These are phyloP conservation scores for Lepus timidus DNA, from an alignment of 2,113 vertebrate species.

Conservation along the genomic window DNA sequence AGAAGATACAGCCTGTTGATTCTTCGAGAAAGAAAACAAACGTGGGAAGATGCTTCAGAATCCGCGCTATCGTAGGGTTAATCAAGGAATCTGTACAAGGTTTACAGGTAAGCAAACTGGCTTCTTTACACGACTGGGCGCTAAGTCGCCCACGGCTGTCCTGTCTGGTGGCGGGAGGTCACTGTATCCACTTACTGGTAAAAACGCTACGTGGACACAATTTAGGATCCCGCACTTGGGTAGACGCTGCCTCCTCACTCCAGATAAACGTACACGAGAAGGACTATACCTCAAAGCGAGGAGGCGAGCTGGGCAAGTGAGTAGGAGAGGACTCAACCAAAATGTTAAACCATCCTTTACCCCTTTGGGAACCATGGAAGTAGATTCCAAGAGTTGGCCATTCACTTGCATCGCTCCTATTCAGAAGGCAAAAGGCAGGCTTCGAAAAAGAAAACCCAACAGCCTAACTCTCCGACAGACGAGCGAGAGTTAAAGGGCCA, in stretches of 20 bases:
- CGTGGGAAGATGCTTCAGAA: neutral
- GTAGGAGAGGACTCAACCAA: neutral
- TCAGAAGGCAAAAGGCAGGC: constrained; percentile 15
- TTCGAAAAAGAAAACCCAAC: constrained; percentile 22
- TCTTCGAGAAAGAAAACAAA: constrained; percentile 28
- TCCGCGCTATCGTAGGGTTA: neutral
- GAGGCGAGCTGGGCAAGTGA: neutral
- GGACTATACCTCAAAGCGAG: neutral
- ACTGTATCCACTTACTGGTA: neutral
- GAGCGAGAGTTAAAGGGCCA: constrained; percentile 45
- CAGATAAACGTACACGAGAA: constrained; percentile 32
- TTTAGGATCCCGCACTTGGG: neutral
- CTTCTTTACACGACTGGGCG: neutral
- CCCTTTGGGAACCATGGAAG: neutral
- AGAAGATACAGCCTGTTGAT: constrained; percentile 18
- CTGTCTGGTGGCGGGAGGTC: neutral
- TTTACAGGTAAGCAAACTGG: neutral
- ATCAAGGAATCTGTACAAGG: constrained; percentile 35
- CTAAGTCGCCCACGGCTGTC: neutral
- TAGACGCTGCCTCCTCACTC: neutral
- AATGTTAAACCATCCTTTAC: neutral
- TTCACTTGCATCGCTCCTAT: neutral
- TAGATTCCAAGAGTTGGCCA: neutral
- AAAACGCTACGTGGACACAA: neutral
- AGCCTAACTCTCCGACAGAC: neutral